Evolutionary conservation across 2,113 vertebrate species (phyloP).

Genomic region (Mormoops blainvillei): DNA sequence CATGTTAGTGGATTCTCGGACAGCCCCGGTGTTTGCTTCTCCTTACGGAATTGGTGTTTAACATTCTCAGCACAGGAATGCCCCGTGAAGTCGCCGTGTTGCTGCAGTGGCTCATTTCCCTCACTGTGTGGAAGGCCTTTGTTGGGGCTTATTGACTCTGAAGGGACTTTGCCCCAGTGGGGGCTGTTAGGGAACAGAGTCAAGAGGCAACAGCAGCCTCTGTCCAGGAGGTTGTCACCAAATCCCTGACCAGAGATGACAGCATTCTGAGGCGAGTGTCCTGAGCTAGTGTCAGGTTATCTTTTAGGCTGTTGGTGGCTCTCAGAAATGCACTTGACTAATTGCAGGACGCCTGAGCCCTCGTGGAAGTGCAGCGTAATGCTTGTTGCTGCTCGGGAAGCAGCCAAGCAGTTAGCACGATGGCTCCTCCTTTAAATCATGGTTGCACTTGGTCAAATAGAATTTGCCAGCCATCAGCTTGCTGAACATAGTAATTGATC

Average conservation of each 20-base stretch:
- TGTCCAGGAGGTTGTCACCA: background rate
- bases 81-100: background rate
- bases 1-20: background rate
- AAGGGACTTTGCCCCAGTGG: background rate
- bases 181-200: background rate
- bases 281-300: background rate
- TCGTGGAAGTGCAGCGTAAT: rapidly evolving
- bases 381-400: background rate
- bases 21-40: background rate
- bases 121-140: background rate
- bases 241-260: background rate
- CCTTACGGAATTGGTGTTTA: conserved; percentile 34
- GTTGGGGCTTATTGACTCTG: conserved; percentile 15
- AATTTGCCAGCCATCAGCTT: conserved; percentile 52
- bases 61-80: conserved; percentile 41
- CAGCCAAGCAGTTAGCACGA: background rate
- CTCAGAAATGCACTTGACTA: background rate
- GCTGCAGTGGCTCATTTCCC: background rate
- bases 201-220: background rate
- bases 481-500: conserved; percentile 57
- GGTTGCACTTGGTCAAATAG: conserved; percentile 43
- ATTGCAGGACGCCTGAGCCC: background rate
- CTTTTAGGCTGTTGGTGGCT: background rate
- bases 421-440: background rate
- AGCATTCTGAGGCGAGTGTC: background rate